Conservation (phyloP, 2,888 invertebrate genomes). For the Beris morrisii region DNA sequence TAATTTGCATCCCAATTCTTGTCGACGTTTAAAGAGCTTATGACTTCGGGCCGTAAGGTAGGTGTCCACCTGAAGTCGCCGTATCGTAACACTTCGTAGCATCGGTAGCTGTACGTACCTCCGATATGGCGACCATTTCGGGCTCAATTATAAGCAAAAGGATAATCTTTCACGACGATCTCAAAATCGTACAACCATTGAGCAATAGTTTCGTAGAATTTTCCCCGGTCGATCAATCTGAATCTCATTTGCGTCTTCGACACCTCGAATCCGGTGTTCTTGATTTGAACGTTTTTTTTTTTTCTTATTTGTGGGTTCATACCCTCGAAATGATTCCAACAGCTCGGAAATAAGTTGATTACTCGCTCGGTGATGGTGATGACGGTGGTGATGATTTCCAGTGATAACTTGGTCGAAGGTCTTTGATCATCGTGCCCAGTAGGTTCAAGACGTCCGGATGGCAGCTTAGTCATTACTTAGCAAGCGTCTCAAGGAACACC, state of each 20-base stretch:
- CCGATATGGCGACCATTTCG: neutral
- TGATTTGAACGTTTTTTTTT: neutral
- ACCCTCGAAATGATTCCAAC: constrained; percentile 4
- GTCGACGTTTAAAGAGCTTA: too few species aligned
- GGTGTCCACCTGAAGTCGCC: too few species aligned
- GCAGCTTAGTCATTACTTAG: too few species aligned
- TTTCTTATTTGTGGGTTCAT: neutral
- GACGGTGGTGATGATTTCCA: too few species aligned
- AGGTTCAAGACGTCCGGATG: too few species aligned
- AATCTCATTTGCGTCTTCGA: constrained; percentile 20
- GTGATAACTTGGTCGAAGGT: too few species aligned
- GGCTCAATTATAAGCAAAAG: constrained; percentile 23
- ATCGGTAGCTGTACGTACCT: too few species aligned
- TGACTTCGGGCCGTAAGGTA: too few species aligned
- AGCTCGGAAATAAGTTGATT: constrained; percentile 15
- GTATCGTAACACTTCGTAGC: too few species aligned
- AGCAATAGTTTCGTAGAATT: constrained; percentile 18
- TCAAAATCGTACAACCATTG: neutral
- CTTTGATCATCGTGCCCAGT: too few species aligned
- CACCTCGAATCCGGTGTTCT: constrained; percentile 1
- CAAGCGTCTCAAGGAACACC: too few species aligned
- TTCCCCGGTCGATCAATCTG: constrained; percentile 8
- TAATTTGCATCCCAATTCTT: too few species aligned
- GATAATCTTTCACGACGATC: constrained; percentile 28
- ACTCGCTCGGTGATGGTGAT: neutral